Base-by-base conservation (phyloP, 2,888 invertebrate species). In the Drosophila borborema region DNA sequence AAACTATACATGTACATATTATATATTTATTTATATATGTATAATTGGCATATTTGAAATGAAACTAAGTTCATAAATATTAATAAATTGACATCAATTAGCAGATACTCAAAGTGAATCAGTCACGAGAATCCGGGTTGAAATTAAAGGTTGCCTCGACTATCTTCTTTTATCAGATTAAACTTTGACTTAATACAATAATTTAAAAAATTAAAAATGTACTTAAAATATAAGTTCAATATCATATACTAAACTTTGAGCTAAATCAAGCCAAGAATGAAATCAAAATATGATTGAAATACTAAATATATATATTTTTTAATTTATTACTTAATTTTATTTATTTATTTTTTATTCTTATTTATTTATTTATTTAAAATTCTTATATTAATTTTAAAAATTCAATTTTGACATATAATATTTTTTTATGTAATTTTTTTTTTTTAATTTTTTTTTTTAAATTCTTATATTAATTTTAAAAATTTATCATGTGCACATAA, bases 121-220 rank as follows among this genome's bases (percentile, higher is more conserved):
- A 55, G 28, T 55, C 40, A 55, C 20, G 34, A 36, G 34, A 3
- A 58, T 58, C 58, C 58, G 45, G 58, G 34, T 36, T 45, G 7
- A 16, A 45, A 36, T 36, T 23, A 34, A 31, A 45, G 3, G 34
- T 55, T 31, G 28, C 16, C n/a, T n/a, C n/a, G n/a, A 10, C 28
- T 23, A 18, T 4, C 10, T 40, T 54, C 1, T 28, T 20, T 38
- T 23, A 54, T 54, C 38, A 9, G 14, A 36, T 55, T 7, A 4
- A 41, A 41, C 6, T 54, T 54, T 54, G 36, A 14, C 3, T 20
- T n/a, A 28, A 23, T 28, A 40, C n/a, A n/a, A 49, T n/a, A 34
- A 34, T 49, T 49, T 34, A 34, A 46, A 14, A 16, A 16, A 46
- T 46, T 46, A 23, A 8, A 46, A 46, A 14, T 14, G 23, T 16